Base-by-base conservation (phyloP, 2,797 vertebrate species). In the Acrocephalus scirpaceus region DNA sequence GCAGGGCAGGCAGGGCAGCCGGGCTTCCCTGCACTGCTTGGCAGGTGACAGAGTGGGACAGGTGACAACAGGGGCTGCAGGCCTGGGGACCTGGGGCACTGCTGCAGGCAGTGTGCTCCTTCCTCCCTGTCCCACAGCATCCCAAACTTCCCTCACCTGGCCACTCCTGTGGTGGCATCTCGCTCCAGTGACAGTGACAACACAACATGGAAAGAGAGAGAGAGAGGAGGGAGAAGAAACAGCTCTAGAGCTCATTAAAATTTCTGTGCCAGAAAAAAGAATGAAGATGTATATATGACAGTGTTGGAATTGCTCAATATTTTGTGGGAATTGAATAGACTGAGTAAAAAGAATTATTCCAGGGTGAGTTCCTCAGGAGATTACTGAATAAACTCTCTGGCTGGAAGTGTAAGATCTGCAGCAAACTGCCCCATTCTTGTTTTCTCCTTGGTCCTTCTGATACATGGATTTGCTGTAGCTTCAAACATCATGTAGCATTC, bases 121-220 rank as follows among this genome's bases (percentile, higher is more conserved):
- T 65, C 23, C 38, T 54, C 70, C 57, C 34, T 29, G 21, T 25
- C 36, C 14, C 1, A 2, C 22, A 54, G 57, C 11, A 42, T 56
- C 62, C 61, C 65, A 9, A 11, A 26, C 0, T 2, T 42, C 44
- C 48, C 83, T 86, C 27, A 48, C 26, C 16, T 58, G 84, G 25
- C 20, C 25, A 2, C 47, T 65, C 4, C 2, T 36, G 54, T 47
- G 23, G n/a, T 45, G 64, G 25, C 34, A 29, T 44, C 88, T 92
- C 26, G 6, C 61, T 62, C 29, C n/a, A 38, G 57, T 3, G 58
- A 21, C 53, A 60, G 21, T 36, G 87, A 36, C 38, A 67, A 10
- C 2, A 3, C 2, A 13, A 14, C 47, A 5, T 3, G 1, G 8
- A n/a, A 29, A 48, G 56, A 56, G 30, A 56, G 30, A 44, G 48